Evolutionary conservation across 2,888 invertebrate species (phyloP).

Genomic region (Leptinotarsa peninsularis): DNA sequence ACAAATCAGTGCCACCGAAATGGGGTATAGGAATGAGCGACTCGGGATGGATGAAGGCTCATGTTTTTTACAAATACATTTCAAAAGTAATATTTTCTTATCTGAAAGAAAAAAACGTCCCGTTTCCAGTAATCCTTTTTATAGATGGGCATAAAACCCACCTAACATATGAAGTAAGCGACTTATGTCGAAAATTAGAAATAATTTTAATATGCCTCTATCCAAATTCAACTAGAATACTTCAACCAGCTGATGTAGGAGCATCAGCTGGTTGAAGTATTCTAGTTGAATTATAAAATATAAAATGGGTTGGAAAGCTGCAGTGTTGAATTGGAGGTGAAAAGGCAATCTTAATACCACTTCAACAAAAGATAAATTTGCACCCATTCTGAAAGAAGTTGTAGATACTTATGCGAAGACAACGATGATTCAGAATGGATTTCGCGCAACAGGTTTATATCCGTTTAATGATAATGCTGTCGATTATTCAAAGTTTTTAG

Average conservation of each 20-base stretch:
- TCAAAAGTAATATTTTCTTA: background rate
- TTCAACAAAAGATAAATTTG: conserved; percentile 36
- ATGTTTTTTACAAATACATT: conserved; percentile 18
- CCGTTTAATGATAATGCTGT: conserved; percentile 30
- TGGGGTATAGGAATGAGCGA: conserved; percentile 16
- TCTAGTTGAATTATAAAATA: conserved; percentile 9
- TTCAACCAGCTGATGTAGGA: conserved; percentile 45
- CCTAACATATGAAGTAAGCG: background rate
- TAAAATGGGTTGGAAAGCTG: conserved; percentile 48
- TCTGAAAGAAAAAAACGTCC: background rate
- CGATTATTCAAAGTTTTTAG: conserved; percentile 29
- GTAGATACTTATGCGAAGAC: conserved; percentile 26
- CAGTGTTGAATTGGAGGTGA: conserved; percentile 54
- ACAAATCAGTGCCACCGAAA: conserved; percentile 40
- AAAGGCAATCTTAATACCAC: conserved; percentile 38
- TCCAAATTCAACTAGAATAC: conserved; percentile 48
- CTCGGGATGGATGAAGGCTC: conserved; percentile 23
- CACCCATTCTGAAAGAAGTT: conserved; percentile 32
- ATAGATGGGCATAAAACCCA: background rate
- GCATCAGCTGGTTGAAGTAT: conserved; percentile 30
- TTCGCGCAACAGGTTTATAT: conserved; percentile 32
- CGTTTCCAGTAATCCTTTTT: background rate
- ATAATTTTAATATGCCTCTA: conserved; percentile 46
- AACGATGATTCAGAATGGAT: conserved; percentile 34
- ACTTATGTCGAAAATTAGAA: background rate